Evolutionary conservation across 2,888 invertebrate species (phyloP).

Genomic region (Yponomeuta plumbellus): DNA sequence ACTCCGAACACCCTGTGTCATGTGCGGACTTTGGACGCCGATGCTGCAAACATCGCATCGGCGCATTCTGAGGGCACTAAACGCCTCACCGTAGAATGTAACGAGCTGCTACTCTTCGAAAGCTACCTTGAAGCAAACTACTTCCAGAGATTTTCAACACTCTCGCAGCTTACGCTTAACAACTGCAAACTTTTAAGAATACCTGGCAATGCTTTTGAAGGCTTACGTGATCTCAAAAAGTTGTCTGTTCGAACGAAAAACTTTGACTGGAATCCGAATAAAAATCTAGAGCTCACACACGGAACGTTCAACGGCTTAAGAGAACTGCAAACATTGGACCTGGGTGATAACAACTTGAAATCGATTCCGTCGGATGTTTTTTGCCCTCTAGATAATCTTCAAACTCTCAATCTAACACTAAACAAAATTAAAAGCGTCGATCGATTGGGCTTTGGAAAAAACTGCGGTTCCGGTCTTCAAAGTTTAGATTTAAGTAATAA

Average conservation of each 20-base stretch:
- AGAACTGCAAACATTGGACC: slow-evolving; percentile 85
- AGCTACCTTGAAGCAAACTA: slow-evolving; percentile 84
- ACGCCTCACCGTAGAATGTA: slow-evolving; percentile 84
- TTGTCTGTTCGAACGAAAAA: slow-evolving; percentile 88
- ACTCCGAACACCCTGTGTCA: slow-evolving; percentile 77
- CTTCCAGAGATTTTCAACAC: slow-evolving; percentile 83
- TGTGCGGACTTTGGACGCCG: slow-evolving; percentile 82
- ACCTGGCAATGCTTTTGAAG: slow-evolving; percentile 87
- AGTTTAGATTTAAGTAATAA: slow-evolving; percentile 89
- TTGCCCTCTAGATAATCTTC: slow-evolving; percentile 86
- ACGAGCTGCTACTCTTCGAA: slow-evolving; percentile 86
- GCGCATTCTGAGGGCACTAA: slow-evolving; percentile 82
- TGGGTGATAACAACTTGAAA: slow-evolving; percentile 88
- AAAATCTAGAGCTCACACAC: slow-evolving; percentile 83
- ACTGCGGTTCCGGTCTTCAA: slow-evolving; percentile 82
- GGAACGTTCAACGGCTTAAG: slow-evolving; percentile 85
- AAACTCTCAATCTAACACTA: slow-evolving; percentile 87
- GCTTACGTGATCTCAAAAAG: slow-evolving; percentile 86
- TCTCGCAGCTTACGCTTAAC: slow-evolving; percentile 84
- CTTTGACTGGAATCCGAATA: slow-evolving; percentile 84
- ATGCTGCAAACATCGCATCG: slow-evolving; percentile 79
- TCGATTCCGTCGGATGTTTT: slow-evolving; percentile 86
- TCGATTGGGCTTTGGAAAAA: slow-evolving; percentile 82
- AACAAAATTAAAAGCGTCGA: slow-evolving; percentile 87
- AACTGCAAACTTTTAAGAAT: slow-evolving; percentile 88